Percentiles rank a stretch among this genome's conserved stretches.
These are phyloP conservation scores for Catostylus mosaicus DNA, from an alignment of 30 jellyfish, hydroid and myxozoan species.

Conservation along the genomic window DNA sequence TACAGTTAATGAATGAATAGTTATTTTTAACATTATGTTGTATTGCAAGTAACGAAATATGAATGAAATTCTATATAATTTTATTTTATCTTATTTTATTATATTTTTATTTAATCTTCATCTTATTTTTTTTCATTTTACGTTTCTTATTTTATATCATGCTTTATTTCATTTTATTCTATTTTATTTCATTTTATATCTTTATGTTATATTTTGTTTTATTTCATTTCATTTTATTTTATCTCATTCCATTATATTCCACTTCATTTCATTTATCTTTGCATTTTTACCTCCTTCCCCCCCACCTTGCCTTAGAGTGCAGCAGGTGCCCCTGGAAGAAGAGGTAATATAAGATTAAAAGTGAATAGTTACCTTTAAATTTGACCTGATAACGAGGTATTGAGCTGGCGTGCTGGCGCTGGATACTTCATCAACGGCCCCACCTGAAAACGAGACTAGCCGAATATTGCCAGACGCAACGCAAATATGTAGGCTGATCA, in stretches of 20 bases:
- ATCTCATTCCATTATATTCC: background rate
- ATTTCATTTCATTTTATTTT: background rate
- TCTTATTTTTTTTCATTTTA: too few species aligned
- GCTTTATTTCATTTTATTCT: too few species aligned
- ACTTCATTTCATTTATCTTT: background rate
- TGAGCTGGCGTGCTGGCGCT: constrained; percentile 22
- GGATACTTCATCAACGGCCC: constrained; percentile 41
- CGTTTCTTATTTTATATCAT: too few species aligned
- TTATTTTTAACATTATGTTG: too few species aligned
- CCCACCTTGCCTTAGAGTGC: background rate
- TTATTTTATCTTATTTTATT: too few species aligned
- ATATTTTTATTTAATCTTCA: too few species aligned
- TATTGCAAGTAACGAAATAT: too few species aligned
- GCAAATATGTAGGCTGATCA: background rate
- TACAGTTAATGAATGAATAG: too few species aligned
- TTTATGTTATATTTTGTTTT: background rate
- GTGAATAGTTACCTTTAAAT: constrained; percentile 22
- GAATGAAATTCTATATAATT: too few species aligned
- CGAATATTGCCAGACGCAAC: background rate
- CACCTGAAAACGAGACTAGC: constrained; percentile 9
- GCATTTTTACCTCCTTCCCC: background rate
- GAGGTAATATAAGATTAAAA: background rate
- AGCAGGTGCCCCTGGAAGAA: background rate
- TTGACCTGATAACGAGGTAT: constrained; percentile 21
- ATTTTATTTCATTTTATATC: background rate